These are phyloP conservation scores for Peromyscus polionotus DNA, from an alignment of 2,113 vertebrate species.

Conservation along the genomic window DNA sequence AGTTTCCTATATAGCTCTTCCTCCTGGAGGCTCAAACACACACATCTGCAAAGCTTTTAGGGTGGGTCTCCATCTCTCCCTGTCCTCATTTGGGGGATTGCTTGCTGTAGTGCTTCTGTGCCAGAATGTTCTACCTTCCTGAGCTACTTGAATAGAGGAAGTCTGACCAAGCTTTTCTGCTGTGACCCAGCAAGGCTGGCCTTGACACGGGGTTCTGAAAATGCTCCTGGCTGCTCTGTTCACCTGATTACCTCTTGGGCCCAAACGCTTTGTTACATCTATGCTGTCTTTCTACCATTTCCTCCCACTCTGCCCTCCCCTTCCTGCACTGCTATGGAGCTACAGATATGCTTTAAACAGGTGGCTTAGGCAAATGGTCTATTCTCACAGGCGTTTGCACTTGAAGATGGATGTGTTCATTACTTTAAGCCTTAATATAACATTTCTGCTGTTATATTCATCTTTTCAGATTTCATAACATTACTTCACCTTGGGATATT, in stretches of 20 bases:
- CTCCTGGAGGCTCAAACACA: neutral
- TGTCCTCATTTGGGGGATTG: neutral
- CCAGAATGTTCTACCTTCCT: neutral
- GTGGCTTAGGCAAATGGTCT: neutral
- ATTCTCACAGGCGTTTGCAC: neutral
- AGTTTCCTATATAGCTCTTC: neutral
- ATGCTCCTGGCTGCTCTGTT: neutral
- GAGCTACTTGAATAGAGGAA: neutral
- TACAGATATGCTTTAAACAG: neutral
- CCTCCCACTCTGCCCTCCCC: neutral
- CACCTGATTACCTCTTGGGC: neutral
- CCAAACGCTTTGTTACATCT: neutral
- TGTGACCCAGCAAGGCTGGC: neutral
- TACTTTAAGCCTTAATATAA: neutral
- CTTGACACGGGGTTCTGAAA: neutral
- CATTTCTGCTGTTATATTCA: neutral
- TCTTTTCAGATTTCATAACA: slow-evolving; percentile 22
- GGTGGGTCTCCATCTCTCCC: neutral
- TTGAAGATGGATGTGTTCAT: neutral
- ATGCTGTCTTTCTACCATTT: neutral
- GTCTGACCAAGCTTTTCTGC: neutral
- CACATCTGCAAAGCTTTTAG: neutral
- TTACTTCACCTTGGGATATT: neutral
- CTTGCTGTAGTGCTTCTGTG: neutral
- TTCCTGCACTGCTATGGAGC: neutral